Percentiles rank a stretch among this genome's conserved stretches.
Conservation (phyloP, 1,140 invertebrate species). For the Caenorhabditis inopinata region DNA sequence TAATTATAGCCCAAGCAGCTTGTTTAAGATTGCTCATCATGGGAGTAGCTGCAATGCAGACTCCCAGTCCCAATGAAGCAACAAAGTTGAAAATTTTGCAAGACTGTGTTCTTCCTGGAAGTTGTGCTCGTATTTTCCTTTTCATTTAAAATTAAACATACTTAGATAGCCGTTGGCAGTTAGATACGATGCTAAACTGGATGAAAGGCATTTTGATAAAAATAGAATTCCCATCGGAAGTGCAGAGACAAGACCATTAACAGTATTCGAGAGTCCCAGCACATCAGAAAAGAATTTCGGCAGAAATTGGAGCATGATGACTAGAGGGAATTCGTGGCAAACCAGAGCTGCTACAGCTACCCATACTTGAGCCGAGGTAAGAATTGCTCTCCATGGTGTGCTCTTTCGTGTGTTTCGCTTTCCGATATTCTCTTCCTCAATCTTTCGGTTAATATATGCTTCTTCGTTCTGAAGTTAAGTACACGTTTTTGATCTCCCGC, state of each 20-base stretch:
- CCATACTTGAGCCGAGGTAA: constrained; percentile 55
- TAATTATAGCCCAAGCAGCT: constrained; percentile 50
- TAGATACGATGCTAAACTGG: constrained; percentile 58
- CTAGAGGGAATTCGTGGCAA: constrained; percentile 64
- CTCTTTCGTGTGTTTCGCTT: constrained; percentile 55
- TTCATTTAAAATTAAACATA: not conserved
- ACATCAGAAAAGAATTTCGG: constrained; percentile 52
- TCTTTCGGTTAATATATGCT: constrained; percentile 50
- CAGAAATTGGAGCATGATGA: constrained; percentile 65
- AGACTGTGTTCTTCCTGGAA: constrained; percentile 51
- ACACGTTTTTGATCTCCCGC: not conserved
- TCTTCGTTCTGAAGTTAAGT: constrained; percentile 39
- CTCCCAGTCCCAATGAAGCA: constrained; percentile 61
- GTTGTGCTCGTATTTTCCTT: not conserved
- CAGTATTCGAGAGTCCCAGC: constrained; percentile 35
- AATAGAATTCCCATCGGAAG: constrained; percentile 49
- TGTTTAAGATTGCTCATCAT: constrained; percentile 48
- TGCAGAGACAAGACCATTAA: constrained; percentile 46
- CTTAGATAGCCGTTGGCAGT: constrained; percentile 60
- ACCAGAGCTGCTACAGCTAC: constrained; percentile 61
- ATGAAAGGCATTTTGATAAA: constrained; percentile 48
- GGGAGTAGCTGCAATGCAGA: constrained; percentile 59
- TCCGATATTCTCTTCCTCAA: constrained; percentile 61
- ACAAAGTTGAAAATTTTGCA: constrained; percentile 62
- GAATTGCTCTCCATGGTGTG: constrained; percentile 58